Base-by-base conservation (phyloP, 2,113 vertebrate species). In the Emydocephalus ijimae region DNA sequence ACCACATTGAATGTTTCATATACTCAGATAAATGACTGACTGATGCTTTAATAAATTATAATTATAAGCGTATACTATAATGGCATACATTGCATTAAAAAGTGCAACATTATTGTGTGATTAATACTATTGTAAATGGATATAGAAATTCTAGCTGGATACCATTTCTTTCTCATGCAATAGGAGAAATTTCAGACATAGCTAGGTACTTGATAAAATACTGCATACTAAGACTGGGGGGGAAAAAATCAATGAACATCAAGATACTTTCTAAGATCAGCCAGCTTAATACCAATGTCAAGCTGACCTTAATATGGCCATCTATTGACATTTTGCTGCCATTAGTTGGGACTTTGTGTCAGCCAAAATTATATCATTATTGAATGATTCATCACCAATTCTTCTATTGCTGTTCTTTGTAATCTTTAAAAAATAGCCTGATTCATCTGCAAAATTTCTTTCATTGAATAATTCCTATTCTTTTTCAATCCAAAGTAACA, bases 181-280 rank as follows among this genome's bases (percentile, higher is more conserved):
- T 88, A 43, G 64, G 85, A 85, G n/a, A 85, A 74, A 23, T 0
- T 0, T 3, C 64, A 6, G 90, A 56, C 85, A 57, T 69, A 69
- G 34, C 90, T 23, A 18, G 91, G 90, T 89, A 50, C 74, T 64
- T 0, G 1, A 59, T 43, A 87, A 45, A 20, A 43, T 91, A 39
- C 34, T 81, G 18, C 7, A 21, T 88, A 11, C 43, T 87, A 74
- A 2, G 1, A 56, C 85, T 85, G 89, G 11, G 55, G 34, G 12
- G 6, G 1, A 0, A 0, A 5, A 87, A 5, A 2, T 0, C 5
- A 43, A n/a, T 43, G 1, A 93, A 10, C 55, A 92, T 89, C 81
- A 0, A 6, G 39, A 93, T 90, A 86, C 95, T 89, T 48, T 81
- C 43, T 52, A 90, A 94, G 89, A 91, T 91, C 64, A 69, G 69